Base-by-base conservation (phyloP, 2,113 vertebrate genomes). In the Mormyrus lacerda region DNA sequence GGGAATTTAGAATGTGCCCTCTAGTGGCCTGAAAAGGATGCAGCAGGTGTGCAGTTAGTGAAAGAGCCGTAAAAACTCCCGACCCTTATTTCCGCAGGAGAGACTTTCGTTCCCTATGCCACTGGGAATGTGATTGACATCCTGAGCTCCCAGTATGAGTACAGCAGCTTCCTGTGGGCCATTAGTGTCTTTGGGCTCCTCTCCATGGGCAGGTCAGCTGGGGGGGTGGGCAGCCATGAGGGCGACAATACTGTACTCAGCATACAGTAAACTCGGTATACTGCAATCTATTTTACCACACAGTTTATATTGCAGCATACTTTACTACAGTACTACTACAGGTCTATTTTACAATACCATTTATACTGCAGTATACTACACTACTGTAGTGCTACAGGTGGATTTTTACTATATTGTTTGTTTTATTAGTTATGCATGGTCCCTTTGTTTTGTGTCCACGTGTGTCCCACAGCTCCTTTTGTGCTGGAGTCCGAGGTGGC, bases 111-210 rank as follows among this genome's bases (percentile, higher is more conserved):
- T 84, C 94, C 94, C 0, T 90, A 92, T 45, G 97, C 93, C 88
- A 95, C 95, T 0, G 98, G 98, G 0, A 92, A 91, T 0, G 93
- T 98, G 1, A 95, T 96, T 0, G 97, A 98, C 92, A 94, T 95
- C 92, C 92, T 98, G 35, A 92, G 94, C 5, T 94, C 91, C 2
- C 89, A 95, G 61, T 35, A 85, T 0, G 44, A 93, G 21, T 88
- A 94, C 1, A 53, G 65, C 0, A 53, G 90, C 91, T 97, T 97
- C 39, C 53, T 39, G 31, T 88, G 39, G 3, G 93, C 95, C 2
- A 87, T 97, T 0, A 91, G 53, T 8, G 55, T 92, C 88, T 94
- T 98, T 93, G 93, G 91, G 0, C 2, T 96, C 11, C 73, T 96
- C 87, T 96, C 95, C 51, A 2, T 96, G 1, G 94, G 94, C 93